A percentile compares a stretch with the other conserved stretches of the same genome.
Evolutionary conservation across 2,797 vertebrate species (phyloP).

Genomic region (Choloepus didactylus): DNA sequence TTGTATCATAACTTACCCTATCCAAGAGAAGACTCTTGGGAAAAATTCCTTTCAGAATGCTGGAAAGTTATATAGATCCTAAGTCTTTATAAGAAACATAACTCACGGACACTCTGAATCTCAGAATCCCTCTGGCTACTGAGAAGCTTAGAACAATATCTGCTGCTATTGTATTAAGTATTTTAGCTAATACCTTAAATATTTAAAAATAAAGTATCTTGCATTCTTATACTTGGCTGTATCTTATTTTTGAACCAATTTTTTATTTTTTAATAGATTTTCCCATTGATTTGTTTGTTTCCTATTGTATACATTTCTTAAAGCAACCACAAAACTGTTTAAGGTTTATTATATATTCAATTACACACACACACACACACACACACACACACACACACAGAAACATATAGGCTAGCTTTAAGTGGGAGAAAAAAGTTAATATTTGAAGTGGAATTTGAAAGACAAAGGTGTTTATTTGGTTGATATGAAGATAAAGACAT

Average conservation of each 20-base stretch:
- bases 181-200: background rate
- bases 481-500: background rate
- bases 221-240: background rate
- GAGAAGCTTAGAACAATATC: conserved; percentile 38
- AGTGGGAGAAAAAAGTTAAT: background rate
- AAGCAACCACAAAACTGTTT: background rate
- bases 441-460: conserved; percentile 31
- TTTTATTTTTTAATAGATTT: conserved; percentile 33
- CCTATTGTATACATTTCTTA: background rate
- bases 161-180: background rate
- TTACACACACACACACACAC: background rate
- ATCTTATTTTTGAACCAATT: conserved; percentile 22
- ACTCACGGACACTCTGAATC: background rate
- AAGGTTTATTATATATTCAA: background rate
- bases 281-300: background rate
- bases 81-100: background rate
- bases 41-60: conserved; percentile 53
- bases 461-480: conserved; percentile 6
- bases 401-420: background rate
- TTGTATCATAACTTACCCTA: background rate
- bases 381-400: background rate
- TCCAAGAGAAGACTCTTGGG: conserved; percentile 43
- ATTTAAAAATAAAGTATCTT: conserved; percentile 17
- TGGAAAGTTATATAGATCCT: conserved; percentile 8
- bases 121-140: background rate